Evolutionary conservation across 2,113 vertebrate species (phyloP).

Genomic region (Pteropus alecto): DNA sequence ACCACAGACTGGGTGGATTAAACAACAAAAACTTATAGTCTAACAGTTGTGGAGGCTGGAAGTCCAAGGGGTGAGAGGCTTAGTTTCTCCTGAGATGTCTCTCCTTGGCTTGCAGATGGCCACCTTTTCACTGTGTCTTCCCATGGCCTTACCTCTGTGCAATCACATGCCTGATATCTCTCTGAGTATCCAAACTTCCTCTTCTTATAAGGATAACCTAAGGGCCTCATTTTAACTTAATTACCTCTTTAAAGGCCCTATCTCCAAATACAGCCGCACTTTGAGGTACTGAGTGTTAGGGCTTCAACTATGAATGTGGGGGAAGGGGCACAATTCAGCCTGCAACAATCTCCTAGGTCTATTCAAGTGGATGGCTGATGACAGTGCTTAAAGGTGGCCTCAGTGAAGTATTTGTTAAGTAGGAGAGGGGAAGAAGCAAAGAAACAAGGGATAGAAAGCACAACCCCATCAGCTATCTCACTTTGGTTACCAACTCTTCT

Average conservation of each 20-base stretch:
- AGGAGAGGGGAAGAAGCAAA: background rate
- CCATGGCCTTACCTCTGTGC: background rate
- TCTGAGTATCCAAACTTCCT: background rate
- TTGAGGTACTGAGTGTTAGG: background rate
- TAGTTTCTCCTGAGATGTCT: background rate
- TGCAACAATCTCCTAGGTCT: background rate
- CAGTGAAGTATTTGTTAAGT: too few species aligned
- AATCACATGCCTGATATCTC: rapidly evolving
- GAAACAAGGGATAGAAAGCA: background rate
- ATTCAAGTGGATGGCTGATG: background rate
- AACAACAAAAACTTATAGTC: background rate
- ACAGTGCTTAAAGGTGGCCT: background rate
- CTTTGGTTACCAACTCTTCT: background rate
- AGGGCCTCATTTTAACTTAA: background rate
- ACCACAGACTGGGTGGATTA: background rate
- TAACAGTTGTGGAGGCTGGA: background rate
- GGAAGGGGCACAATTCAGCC: background rate
- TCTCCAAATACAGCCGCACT: background rate
- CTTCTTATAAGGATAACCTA: background rate
- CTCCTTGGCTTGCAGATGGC: too few species aligned
- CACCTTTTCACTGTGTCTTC: background rate
- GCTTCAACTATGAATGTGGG: background rate
- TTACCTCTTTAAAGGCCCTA: background rate
- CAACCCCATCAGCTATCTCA: rapidly evolving
- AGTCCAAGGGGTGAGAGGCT: background rate